Percentiles rank a stretch among this genome's conserved stretches.
Conservation (phyloP, 2,797 vertebrate species). For the Enteromius afrohamiltoni region DNA sequence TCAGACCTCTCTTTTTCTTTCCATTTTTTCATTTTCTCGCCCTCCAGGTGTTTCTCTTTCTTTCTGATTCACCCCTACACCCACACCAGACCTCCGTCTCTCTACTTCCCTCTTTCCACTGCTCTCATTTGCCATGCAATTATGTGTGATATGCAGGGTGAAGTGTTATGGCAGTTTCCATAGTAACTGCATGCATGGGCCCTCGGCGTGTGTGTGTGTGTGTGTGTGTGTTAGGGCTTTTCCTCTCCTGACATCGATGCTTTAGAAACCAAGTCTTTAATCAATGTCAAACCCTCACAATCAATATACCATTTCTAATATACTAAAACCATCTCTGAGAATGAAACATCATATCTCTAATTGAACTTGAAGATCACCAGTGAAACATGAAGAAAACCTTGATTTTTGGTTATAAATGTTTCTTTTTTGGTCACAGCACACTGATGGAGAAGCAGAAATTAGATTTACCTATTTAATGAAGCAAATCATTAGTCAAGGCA, state of each 20-base stretch:
- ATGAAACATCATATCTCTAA: constrained; percentile 4
- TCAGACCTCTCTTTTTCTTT: constrained; percentile 50
- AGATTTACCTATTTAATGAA: constrained; percentile 25
- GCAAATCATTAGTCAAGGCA: constrained; percentile 29
- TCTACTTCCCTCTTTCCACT: constrained; percentile 23
- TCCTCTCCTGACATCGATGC: constrained; percentile 29
- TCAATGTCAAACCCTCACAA: constrained; percentile 19
- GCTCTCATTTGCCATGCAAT: constrained; percentile 49
- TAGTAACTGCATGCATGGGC: constrained; percentile 63
- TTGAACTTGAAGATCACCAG: not conserved
- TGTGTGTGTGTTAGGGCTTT: constrained; percentile 30
- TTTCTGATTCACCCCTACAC: constrained; percentile 44
- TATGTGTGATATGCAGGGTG: constrained; percentile 55
- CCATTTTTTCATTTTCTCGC: constrained; percentile 36
- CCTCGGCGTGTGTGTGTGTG: constrained; percentile 44
- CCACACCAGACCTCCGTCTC: constrained; percentile 36
- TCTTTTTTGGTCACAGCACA: constrained; percentile 5
- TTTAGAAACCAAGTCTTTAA: constrained; percentile 22
- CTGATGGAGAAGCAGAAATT: constrained; percentile 3
- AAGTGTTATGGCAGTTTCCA: constrained; percentile 69
- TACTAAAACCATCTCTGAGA: constrained; percentile 6
- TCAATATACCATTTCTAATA: constrained; percentile 16
- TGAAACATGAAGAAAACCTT: not conserved
- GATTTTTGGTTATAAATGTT: not conserved
- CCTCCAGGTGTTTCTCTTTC: constrained; percentile 42